phyloP scores from a whole-genome alignment of 2,113 vertebrate species.

The Sarotherodon lohbergeri region DNA sequence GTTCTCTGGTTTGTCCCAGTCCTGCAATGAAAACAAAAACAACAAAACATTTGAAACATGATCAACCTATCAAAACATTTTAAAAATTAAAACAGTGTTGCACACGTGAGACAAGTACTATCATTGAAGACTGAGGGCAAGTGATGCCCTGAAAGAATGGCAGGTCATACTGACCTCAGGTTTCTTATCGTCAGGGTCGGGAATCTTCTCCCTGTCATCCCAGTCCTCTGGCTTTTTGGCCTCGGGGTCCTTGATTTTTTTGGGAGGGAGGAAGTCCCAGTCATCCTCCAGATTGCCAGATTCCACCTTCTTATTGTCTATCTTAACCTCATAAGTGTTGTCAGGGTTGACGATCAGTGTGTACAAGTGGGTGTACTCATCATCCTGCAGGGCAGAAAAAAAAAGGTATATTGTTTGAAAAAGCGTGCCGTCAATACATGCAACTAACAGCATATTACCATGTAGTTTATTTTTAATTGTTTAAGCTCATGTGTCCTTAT shows the following conservation, averaged over 20 bases:
- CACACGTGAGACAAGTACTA: neutral
- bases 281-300: conserved; percentile 78
- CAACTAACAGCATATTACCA: neutral
- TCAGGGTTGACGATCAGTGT: conserved; percentile 79
- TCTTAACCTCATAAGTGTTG: conserved; percentile 86
- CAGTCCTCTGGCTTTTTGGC: conserved; percentile 81
- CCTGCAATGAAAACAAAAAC: conserved; percentile 44
- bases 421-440: fast-evolving
- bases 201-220: conserved; percentile 78
- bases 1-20: conserved; percentile 82
- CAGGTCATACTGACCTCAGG: conserved; percentile 70
- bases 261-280: conserved; percentile 81
- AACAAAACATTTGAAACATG: neutral
- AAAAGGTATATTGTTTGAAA: neutral
- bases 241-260: conserved; percentile 79
- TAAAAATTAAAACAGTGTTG: fast-evolving
- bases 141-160: neutral
- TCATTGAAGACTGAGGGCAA: neutral
- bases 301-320: conserved; percentile 82
- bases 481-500: neutral
- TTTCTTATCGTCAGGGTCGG: conserved; percentile 80
- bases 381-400: conserved; percentile 64
- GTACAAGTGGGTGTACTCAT: conserved; percentile 81
- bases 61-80: fast-evolving
- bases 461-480: neutral